Conservation (phyloP, 2,797 vertebrate species). For the Halcyon leucocephala region DNA sequence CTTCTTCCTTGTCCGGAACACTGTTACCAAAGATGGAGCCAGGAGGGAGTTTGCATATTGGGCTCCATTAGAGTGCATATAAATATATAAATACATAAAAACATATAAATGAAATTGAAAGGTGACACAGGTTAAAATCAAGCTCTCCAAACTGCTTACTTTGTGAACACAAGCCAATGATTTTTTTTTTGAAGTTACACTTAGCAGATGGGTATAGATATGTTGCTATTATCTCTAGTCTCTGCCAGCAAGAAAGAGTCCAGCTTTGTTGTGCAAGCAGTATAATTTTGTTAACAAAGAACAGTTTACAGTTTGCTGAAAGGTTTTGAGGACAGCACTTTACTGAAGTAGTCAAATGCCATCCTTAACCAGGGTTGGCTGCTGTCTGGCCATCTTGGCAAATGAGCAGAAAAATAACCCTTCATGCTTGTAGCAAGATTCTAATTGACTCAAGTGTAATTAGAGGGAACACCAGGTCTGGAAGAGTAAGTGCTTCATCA, state of each 20-base stretch:
- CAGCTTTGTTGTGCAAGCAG: neutral
- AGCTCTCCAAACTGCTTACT: neutral
- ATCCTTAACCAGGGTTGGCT: neutral
- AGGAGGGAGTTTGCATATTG: neutral
- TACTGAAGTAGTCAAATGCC: neutral
- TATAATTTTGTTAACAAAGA: neutral
- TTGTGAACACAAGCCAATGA: neutral
- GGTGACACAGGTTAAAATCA: neutral
- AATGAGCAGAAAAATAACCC: neutral
- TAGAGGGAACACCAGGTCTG: neutral
- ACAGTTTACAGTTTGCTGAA: neutral
- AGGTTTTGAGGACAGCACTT: neutral
- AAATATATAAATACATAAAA: neutral
- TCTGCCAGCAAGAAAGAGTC: neutral
- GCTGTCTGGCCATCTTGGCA: neutral
- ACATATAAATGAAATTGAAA: neutral
- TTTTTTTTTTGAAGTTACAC: neutral
- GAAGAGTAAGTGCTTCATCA: neutral
- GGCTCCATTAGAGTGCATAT: neutral
- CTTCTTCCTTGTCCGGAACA: rapidly evolving
- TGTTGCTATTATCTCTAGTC: neutral
- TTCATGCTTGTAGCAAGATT: neutral
- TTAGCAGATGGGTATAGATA: neutral
- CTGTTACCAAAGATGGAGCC: neutral
- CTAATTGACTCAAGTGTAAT: neutral